A percentile compares a stretch with the other conserved stretches of the same genome.
phyloP scores from a whole-genome alignment of 2,113 vertebrate species.

The Chrysochloris asiatica region DNA sequence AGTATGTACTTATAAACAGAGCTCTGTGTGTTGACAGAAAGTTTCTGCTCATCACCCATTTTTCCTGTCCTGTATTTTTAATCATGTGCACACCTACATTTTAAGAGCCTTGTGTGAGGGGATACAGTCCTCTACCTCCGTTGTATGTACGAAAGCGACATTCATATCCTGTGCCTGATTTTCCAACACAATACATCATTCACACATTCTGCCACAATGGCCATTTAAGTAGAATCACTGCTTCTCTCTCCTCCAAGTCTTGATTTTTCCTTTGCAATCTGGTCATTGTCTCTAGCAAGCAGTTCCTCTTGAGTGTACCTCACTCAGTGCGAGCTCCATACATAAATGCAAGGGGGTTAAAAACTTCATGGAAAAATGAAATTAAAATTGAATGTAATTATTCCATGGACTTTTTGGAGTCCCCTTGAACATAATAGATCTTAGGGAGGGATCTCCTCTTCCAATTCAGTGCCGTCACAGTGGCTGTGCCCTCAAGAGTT shows the following conservation, averaged over 20 bases:
- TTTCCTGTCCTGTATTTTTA: conserved; percentile 18
- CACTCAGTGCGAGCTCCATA: too few relatives aligned
- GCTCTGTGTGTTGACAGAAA: background rate
- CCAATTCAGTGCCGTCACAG: background rate
- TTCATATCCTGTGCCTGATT: conserved; percentile 35
- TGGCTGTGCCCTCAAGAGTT: background rate
- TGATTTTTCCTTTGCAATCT: conserved; percentile 48
- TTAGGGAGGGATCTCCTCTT: background rate
- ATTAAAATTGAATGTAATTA: too few relatives aligned
- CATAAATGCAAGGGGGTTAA: too few relatives aligned
- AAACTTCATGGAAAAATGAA: too few relatives aligned
- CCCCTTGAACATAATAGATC: background rate
- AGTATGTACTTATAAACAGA: conserved; percentile 11
- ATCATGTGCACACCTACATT: conserved; percentile 14
- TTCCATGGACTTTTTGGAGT: too few relatives aligned
- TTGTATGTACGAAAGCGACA: conserved; percentile 34
- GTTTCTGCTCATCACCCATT: conserved; percentile 6
- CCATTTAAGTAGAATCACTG: conserved; percentile 4
- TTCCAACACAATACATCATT: conserved; percentile 14
- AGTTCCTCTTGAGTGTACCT: background rate
- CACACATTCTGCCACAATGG: conserved; percentile 35
- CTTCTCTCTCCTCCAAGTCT: background rate
- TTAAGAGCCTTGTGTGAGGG: background rate
- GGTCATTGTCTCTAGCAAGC: background rate
- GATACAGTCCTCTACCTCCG: conserved; percentile 1